These are phyloP conservation scores for Sebastes flavidus DNA, from an alignment of 2,797 vertebrate species.

Conservation along the genomic window DNA sequence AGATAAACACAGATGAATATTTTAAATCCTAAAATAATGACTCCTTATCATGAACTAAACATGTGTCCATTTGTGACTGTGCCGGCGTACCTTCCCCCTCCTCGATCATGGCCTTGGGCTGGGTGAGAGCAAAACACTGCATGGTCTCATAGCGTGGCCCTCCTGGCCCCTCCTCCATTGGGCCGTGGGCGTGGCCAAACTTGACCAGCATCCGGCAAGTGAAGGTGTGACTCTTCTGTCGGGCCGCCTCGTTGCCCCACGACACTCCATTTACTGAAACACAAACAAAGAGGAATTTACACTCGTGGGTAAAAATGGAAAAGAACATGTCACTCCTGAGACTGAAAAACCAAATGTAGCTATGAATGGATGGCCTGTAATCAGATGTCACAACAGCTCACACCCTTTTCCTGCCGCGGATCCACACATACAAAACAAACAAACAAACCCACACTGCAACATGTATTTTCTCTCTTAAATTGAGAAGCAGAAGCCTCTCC, in stretches of 20 bases:
- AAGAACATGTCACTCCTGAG: not conserved
- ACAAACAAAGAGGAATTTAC: conserved; percentile 21
- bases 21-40: not conserved
- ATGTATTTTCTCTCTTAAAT: conserved; percentile 63
- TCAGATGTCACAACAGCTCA: conserved; percentile 45
- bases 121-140: conserved; percentile 98
- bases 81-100: conserved; percentile 90
- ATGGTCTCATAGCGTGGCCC: conserved; percentile 94
- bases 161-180: conserved; percentile 86
- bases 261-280: conserved; percentile 89
- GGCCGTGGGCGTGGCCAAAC: conserved; percentile 82
- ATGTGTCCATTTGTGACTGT: not conserved
- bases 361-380: conserved; percentile 41
- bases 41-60: no score
- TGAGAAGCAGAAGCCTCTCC: conserved; percentile 67
- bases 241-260: conserved; percentile 90
- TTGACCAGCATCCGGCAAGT: conserved; percentile 97
- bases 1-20: not conserved
- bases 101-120: conserved; percentile 97
- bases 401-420: conserved; percentile 32
- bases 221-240: conserved; percentile 98
- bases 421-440: conserved; percentile 36
- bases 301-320: conserved; percentile 3
- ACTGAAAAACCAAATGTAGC: conserved; percentile 24
- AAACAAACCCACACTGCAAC: conserved; percentile 26